Base-by-base conservation (phyloP, 1,140 invertebrate species). In the Trichonephila clavipes region DNA sequence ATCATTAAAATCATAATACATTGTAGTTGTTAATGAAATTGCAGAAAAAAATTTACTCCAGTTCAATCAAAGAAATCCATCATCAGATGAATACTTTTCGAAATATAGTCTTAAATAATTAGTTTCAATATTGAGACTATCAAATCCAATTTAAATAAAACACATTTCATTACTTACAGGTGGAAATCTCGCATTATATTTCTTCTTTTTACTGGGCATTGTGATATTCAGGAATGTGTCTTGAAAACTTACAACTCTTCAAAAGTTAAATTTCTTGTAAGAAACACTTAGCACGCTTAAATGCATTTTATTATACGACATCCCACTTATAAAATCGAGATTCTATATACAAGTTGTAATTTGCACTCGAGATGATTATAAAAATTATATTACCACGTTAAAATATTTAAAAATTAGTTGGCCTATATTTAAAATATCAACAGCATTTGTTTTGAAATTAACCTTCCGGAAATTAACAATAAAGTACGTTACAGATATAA, bases 171-270 rank as follows among this genome's bases (percentile, higher is more conserved):
- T 95, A 96, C 97, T 98, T 97, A 99, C 98, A 95, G 98, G 98
- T 95, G 98, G 98, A 96, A 99, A 99, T 95, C 98, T 97, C 28
- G 98, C 98, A 96, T 99, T 99, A 95, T 98, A 99, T 97, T 99
- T 99, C 97, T 98, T 99, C 97, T 99, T 99, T 96, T 99, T 99
- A 95, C 97, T 98, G 34, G 98, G 98, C 98, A 99, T 99, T 96
- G 95, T 97, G 44, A 94, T 62, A 62, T 18, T 64, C 62, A 7
- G 51, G 62, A 92, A 69, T 77, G 21, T 24, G 28, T 64, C 58
- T 59, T n/a, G 10, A 51, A 90, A 61, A 7, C 44, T 90, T 89
- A 61, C n/a, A 90, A 28, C 40, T 16, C 34, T 59, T 59, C 51
- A 81, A 81, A 59, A 58, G 40, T 59, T 72, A 5, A 58, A 51